Percentiles rank a stretch among this genome's conserved stretches.
These are phyloP conservation scores for Axinella damicornis DNA, from an alignment of 37 sponge, comb jelly and placozoan genomes.

Conservation along the genomic window DNA sequence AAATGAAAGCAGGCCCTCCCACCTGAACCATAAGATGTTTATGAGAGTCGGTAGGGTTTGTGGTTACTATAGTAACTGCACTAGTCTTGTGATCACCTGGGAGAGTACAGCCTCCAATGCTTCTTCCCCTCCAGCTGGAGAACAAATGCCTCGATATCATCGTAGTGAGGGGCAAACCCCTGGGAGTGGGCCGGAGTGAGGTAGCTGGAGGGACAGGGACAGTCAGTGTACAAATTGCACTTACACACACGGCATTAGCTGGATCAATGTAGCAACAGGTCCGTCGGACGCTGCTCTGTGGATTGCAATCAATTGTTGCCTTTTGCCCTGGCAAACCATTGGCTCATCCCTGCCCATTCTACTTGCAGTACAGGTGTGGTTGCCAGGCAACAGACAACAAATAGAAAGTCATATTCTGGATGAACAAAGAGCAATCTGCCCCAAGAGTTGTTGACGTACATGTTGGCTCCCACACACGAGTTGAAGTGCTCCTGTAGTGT, in stretches of 20 bases:
- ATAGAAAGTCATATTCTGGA: too few species aligned
- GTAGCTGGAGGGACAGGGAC: conserved; percentile 57
- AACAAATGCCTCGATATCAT: conserved; percentile 99
- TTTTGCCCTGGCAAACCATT: too few species aligned
- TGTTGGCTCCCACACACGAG: conserved; percentile 89
- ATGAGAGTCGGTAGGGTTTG: neutral
- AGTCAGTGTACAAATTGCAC: too few species aligned
- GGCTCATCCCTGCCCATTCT: too few species aligned
- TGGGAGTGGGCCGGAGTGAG: conserved; percentile 95
- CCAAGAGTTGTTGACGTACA: conserved; percentile 61
- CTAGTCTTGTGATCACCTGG: conserved; percentile 76
- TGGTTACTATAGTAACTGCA: too few species aligned
- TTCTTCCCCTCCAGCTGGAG: conserved; percentile 98
- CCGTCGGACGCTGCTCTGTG: too few species aligned
- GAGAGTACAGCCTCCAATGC: conserved; percentile 88
- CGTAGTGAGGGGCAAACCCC: conserved; percentile 99
- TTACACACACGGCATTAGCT: too few species aligned
- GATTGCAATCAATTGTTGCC: too few species aligned
- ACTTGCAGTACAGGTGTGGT: too few species aligned
- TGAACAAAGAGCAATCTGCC: too few species aligned
- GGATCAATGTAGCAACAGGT: too few species aligned
- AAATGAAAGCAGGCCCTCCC: neutral
- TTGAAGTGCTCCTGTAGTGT: conserved; percentile 91
- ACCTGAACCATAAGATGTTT: neutral
- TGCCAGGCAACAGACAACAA: too few species aligned